Conservation (phyloP, 2,797 vertebrate genomes). For the Orientallactaga sibirica region DNA sequence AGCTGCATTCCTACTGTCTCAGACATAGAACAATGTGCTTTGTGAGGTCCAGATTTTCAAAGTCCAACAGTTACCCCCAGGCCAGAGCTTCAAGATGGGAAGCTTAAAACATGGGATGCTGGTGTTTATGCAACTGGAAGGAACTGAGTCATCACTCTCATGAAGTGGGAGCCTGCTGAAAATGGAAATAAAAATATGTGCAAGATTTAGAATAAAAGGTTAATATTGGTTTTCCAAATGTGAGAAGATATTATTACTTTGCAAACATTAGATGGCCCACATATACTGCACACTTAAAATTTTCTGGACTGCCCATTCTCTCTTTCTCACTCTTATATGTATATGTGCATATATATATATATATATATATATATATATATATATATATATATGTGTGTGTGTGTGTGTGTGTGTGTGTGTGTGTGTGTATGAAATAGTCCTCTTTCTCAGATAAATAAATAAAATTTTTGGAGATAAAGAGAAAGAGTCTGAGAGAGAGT, state of each 20-base stretch:
- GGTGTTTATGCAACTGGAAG: not conserved
- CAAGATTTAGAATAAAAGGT: not conserved
- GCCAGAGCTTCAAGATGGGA: not conserved
- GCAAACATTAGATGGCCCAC: too few species aligned
- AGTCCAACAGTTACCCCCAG: not conserved
- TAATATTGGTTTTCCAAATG: not conserved
- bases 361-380: too few species aligned
- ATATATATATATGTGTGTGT: too few species aligned
- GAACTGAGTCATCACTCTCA: fast-evolving
- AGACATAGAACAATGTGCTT: not conserved
- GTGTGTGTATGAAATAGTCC: too few species aligned
- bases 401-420: too few species aligned
- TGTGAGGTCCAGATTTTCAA: not conserved
- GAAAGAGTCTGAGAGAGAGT: too few species aligned
- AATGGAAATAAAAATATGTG: not conserved
- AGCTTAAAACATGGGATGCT: fast-evolving
- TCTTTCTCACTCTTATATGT: too few species aligned
- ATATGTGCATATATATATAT: too few species aligned
- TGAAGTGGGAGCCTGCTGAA: not conserved
- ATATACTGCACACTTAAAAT: not conserved
- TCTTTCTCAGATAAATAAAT: too few species aligned
- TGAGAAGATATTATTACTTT: not conserved
- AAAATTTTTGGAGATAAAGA: too few species aligned
- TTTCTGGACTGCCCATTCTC: not conserved
- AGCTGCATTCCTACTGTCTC: not conserved